phyloP scores from a whole-genome alignment of 1,140 invertebrate genomes.

The Oncopodura yosiiana region DNA sequence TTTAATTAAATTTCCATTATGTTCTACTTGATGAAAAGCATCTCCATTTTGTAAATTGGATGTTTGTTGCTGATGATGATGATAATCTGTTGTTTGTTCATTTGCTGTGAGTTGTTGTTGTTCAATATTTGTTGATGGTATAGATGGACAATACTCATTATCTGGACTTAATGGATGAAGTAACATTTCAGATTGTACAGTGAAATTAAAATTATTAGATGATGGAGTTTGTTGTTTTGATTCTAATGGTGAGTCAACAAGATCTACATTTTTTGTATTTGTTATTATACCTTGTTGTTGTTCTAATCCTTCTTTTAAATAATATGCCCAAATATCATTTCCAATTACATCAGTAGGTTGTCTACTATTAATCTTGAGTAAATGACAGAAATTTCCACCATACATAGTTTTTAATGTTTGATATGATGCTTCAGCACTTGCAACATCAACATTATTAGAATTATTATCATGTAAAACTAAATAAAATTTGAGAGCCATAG shows the following conservation, averaged over 20 bases:
- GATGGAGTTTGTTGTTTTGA: too few relatives aligned
- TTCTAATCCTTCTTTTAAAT: too few relatives aligned
- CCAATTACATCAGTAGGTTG: slow-evolving; percentile 49
- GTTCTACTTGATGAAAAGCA: not conserved
- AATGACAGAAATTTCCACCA: slow-evolving; percentile 71
- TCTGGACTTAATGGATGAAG: slow-evolving; percentile 39
- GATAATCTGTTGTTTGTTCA: not conserved
- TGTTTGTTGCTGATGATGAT: not conserved
- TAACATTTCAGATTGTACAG: too few relatives aligned
- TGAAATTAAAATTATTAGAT: too few relatives aligned
- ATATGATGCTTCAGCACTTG: slow-evolving; percentile 69
- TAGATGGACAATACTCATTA: slow-evolving; percentile 12
- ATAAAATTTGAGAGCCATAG: slow-evolving; percentile 32
- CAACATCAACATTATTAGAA: slow-evolving; percentile 46
- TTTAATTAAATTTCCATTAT: not conserved
- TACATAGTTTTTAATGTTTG: slow-evolving; percentile 74
- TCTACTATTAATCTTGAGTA: slow-evolving; percentile 78
- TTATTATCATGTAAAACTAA: slow-evolving; percentile 34
- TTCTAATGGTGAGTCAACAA: too few relatives aligned
- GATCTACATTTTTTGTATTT: too few relatives aligned
- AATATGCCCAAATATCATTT: slow-evolving; percentile 62
- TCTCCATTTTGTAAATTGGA: not conserved
- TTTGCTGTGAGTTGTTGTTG: not conserved
- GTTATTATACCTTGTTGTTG: too few relatives aligned
- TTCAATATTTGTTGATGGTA: slow-evolving; percentile 12